These are phyloP conservation scores for Parotocinclus haroldoi DNA, from an alignment of 2,797 vertebrate species.

Conservation along the genomic window DNA sequence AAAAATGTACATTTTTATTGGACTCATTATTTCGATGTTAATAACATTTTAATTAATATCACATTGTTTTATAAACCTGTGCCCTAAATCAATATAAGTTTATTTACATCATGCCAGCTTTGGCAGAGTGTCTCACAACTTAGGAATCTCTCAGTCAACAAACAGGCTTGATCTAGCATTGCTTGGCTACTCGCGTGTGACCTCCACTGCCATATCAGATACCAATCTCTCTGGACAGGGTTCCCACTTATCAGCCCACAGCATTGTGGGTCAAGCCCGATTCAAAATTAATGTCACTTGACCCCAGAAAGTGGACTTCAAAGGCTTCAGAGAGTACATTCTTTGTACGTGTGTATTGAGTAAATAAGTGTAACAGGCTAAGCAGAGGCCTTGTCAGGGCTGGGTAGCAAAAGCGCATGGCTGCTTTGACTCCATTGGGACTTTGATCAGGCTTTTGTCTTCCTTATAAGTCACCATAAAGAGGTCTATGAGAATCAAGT, in stretches of 20 bases:
- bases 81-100: background rate
- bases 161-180: slow-evolving; percentile 43
- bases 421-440: slow-evolving; percentile 75
- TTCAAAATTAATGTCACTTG: slow-evolving; percentile 71
- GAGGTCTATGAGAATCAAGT: slow-evolving; percentile 70
- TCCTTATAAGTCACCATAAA: slow-evolving; percentile 77
- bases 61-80: background rate
- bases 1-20: background rate
- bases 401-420: slow-evolving; percentile 52
- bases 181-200: slow-evolving; percentile 60
- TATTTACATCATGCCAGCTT: slow-evolving; percentile 9
- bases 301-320: slow-evolving; percentile 63
- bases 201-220: slow-evolving; percentile 49
- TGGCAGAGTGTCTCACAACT: slow-evolving; percentile 37
- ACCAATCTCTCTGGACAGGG: slow-evolving; percentile 47
- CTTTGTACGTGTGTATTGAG: slow-evolving; percentile 59
- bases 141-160: slow-evolving; percentile 53
- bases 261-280: slow-evolving; percentile 70
- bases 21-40: background rate
- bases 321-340: slow-evolving; percentile 61
- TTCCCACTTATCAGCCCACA: slow-evolving; percentile 65
- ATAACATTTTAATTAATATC: background rate
- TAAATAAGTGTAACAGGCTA: slow-evolving; percentile 61
- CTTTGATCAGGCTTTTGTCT: slow-evolving; percentile 86
- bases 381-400: slow-evolving; percentile 56